Conservation (phyloP, 2,113 vertebrate genomes). For the Hylia prasina region DNA sequence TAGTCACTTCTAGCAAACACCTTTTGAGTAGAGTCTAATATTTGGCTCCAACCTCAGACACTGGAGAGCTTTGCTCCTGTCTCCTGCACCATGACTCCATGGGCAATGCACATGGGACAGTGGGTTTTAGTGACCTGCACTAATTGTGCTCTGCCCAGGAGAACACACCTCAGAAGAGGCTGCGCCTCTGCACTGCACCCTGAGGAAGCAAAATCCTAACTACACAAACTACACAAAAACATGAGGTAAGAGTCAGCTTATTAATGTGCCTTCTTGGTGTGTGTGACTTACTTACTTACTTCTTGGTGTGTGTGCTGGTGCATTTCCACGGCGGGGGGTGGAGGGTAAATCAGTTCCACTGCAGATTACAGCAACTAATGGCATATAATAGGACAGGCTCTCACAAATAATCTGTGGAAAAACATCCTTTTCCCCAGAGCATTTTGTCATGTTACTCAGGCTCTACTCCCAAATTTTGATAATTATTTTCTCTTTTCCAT, state of each 20-base stretch:
- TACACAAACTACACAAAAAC: background rate
- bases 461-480: background rate
- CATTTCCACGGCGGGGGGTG: background rate
- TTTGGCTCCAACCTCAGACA: background rate
- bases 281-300: background rate
- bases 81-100: background rate
- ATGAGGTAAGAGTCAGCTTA: background rate
- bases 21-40: background rate
- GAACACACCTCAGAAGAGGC: background rate
- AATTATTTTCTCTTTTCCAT: background rate
- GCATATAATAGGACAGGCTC: background rate
- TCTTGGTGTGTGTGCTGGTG: background rate
- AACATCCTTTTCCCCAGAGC: background rate
- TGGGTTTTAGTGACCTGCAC: background rate
- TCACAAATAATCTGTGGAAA: background rate
- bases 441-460: background rate
- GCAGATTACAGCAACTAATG: background rate
- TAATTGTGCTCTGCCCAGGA: background rate
- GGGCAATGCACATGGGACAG: background rate
- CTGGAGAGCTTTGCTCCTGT: background rate
- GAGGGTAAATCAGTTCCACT: background rate
- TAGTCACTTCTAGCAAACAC: background rate
- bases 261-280: background rate
- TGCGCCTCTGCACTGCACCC: background rate
- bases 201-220: background rate